Conservation (phyloP, 2,113 vertebrate genomes). For the Reinhardtius hippoglossoides region DNA sequence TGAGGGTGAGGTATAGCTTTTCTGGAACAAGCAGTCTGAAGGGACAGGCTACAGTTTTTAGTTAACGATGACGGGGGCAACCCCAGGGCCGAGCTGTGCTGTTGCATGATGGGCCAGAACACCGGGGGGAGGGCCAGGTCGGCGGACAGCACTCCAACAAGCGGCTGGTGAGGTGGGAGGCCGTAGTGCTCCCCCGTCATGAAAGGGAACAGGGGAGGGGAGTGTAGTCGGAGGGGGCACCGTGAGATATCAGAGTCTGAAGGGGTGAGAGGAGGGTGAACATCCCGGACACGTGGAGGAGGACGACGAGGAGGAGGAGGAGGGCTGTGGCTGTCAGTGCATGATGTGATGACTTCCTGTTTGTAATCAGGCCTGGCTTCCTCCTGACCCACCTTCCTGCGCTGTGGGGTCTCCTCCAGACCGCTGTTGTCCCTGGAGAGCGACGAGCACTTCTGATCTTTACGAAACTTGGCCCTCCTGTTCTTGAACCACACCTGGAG, state of each 20-base stretch:
- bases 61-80: conserved; percentile 32
- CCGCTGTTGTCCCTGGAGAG: conserved; percentile 53
- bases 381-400: conserved; percentile 30
- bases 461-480: conserved; percentile 86
- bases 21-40: conserved; percentile 63
- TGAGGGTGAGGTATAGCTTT: conserved; percentile 57
- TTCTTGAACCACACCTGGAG: conserved; percentile 89
- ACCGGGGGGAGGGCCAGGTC: conserved; percentile 68
- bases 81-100: conserved; percentile 58
- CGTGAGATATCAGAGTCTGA: conserved; percentile 48
- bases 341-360: conserved; percentile 32
- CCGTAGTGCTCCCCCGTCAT: conserved; percentile 55
- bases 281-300: conserved; percentile 29
- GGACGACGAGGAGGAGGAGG: conserved; percentile 16
- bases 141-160: conserved; percentile 68
- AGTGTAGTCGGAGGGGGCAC: conserved; percentile 49
- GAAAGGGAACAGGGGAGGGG: conserved; percentile 64
- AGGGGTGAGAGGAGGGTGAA: conserved; percentile 7
- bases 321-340: conserved; percentile 30
- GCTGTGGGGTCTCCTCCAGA: conserved; percentile 26
- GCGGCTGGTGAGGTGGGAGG: conserved; percentile 58
- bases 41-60: conserved; percentile 69
- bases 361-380: conserved; percentile 45
- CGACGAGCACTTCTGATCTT: conserved; percentile 77
- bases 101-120: conserved; percentile 77